These are phyloP conservation scores for Perca schrenkii DNA, from an alignment of 2,113 vertebrate genomes.

Conservation along the genomic window DNA sequence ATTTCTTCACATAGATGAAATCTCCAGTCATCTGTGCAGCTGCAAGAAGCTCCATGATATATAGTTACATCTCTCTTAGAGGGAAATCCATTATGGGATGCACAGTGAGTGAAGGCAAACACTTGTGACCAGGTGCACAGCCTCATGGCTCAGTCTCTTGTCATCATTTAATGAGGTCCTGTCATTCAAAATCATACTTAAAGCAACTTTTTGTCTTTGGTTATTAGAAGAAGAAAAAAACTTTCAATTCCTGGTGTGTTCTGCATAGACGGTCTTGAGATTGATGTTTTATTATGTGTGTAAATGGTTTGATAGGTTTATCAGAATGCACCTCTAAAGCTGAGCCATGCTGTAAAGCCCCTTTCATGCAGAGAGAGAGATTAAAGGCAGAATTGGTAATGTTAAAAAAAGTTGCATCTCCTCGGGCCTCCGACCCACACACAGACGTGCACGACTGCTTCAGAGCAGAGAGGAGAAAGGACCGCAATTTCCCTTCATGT, in stretches of 20 bases:
- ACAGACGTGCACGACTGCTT: too few relatives aligned
- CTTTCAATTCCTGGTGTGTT: not conserved
- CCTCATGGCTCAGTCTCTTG: conserved; percentile 48
- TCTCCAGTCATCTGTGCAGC: conserved; percentile 60
- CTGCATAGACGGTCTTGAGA: not conserved
- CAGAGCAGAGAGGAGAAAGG: too few relatives aligned
- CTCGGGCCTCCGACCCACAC: too few relatives aligned
- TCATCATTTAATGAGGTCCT: conserved; percentile 61
- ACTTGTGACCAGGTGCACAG: conserved; percentile 63
- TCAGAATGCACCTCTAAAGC: not conserved
- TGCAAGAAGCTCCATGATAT: conserved; percentile 53
- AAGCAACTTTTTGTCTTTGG: not conserved
- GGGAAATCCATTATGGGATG: conserved; percentile 24
- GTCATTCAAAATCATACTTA: conserved; percentile 49
- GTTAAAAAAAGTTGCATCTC: too few relatives aligned
- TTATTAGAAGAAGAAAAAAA: not conserved
- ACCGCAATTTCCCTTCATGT: too few relatives aligned
- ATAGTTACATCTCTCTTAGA: conserved; percentile 30
- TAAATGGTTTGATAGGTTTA: conserved; percentile 34
- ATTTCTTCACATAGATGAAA: conserved; percentile 46
- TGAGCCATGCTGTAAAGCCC: not conserved
- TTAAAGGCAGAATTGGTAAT: not conserved
- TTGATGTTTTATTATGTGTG: not conserved
- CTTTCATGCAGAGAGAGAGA: not conserved
- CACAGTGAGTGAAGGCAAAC: conserved; percentile 15